phyloP scores from a whole-genome alignment of 2,888 invertebrate genomes.

The Nymphalis polychloros region DNA sequence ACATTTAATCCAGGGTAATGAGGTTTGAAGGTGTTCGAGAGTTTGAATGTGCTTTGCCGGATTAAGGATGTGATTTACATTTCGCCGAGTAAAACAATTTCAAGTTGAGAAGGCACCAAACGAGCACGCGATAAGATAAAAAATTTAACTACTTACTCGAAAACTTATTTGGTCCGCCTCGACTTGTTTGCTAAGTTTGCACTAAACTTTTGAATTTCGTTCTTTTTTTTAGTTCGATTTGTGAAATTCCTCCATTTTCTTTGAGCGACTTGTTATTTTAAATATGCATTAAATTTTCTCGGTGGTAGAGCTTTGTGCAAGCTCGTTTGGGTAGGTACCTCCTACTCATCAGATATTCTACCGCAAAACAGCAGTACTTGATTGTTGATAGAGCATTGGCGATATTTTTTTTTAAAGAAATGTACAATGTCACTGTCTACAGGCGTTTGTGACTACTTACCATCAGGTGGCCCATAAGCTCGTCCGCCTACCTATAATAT shows the following conservation, averaged over 20 bases:
- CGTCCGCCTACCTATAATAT: no score
- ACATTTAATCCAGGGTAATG: slow-evolving; percentile 8
- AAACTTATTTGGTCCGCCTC: background rate
- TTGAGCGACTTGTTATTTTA: background rate
- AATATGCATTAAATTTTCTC: no score
- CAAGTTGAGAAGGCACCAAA: slow-evolving; percentile 20
- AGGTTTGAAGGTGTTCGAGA: slow-evolving; percentile 8
- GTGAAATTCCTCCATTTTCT: background rate
- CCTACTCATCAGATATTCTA: no score
- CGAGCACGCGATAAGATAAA: slow-evolving; percentile 15
- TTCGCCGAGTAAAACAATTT: slow-evolving; percentile 17
- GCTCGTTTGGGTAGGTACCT: no score
- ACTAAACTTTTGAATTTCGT: background rate
- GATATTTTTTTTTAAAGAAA: no score
- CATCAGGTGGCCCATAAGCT: no score
- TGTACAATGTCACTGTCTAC: no score
- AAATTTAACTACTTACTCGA: slow-evolving; percentile 7
- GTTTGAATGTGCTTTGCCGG: slow-evolving; percentile 7
- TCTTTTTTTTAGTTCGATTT: no score
- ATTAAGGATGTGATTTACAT: slow-evolving; percentile 22
- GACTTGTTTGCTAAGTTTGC: background rate
- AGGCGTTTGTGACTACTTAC: no score
- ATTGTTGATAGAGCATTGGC: no score
- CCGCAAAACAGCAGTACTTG: no score
- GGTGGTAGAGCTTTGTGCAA: no score